Conservation (phyloP, 2,797 vertebrate species). For the Sebastes vulpes region DNA sequence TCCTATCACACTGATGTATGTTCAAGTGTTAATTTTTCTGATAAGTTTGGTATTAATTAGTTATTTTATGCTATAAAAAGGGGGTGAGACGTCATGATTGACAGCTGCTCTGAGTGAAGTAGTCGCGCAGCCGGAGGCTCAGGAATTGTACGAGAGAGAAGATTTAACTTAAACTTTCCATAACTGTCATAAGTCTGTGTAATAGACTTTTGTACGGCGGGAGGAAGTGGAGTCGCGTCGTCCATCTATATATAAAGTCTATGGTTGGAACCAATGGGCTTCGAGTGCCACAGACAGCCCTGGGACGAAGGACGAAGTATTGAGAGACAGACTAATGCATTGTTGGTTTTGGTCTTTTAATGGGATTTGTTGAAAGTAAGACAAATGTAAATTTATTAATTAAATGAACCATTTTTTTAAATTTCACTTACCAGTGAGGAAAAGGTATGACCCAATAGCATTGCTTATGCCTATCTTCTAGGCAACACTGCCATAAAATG, state of each 20-base stretch:
- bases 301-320: not conserved
- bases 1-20: too few species aligned
- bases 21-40: too few species aligned
- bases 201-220: too few species aligned
- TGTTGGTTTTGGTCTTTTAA: not conserved
- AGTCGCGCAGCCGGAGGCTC: too few species aligned
- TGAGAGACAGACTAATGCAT: not conserved
- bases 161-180: accelerated
- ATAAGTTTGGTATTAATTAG: too few species aligned
- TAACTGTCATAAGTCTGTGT: too few species aligned
- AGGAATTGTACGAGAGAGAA: too few species aligned
- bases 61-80: accelerated
- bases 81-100: too few species aligned
- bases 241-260: too few species aligned
- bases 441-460: not conserved
- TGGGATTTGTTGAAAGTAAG: not conserved
- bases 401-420: not conserved
- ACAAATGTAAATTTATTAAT: not conserved
- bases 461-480: not conserved
- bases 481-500: not conserved
- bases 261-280: not conserved
- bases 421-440: not conserved
- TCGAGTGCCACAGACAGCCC: not conserved
- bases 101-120: too few species aligned
- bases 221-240: too few species aligned